These are phyloP conservation scores for Myiozetetes cayanensis DNA, from an alignment of 2,113 vertebrate genomes.

Conservation along the genomic window DNA sequence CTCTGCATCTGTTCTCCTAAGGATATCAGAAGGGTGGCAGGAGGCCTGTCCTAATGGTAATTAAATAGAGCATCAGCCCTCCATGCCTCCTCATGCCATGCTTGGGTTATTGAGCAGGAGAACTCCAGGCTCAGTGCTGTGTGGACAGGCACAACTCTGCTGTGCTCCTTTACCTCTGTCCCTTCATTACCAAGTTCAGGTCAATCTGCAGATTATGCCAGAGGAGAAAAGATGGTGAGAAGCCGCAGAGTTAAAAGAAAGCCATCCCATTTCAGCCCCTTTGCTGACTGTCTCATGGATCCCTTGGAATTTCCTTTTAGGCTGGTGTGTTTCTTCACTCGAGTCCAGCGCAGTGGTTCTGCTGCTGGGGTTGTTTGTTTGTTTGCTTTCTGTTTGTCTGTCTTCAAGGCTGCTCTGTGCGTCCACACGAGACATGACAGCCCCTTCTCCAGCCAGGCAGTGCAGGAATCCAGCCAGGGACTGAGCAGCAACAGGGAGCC, in stretches of 20 bases:
- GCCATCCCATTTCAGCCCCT: neutral
- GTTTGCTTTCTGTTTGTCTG: neutral
- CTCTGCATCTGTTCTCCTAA: neutral
- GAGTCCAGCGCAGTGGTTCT: neutral
- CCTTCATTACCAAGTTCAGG: neutral
- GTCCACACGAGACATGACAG: neutral
- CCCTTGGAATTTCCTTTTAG: neutral
- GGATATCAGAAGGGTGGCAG: neutral
- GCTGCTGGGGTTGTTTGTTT: neutral
- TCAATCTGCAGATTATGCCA: neutral
- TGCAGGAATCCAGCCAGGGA: accelerated
- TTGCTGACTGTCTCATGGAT: neutral
- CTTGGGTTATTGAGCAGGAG: neutral
- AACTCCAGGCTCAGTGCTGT: neutral
- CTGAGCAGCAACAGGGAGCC: neutral
- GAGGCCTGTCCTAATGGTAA: neutral
- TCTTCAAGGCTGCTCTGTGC: neutral
- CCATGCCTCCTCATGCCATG: neutral
- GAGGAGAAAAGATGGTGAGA: neutral
- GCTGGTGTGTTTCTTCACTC: accelerated
- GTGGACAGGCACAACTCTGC: neutral
- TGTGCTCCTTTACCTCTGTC: neutral
- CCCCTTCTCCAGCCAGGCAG: neutral
- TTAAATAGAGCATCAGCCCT: neutral
- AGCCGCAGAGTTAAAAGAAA: neutral